Percentiles rank a stretch among this genome's conserved stretches.
Evolutionary conservation across 2,888 invertebrate species (phyloP).

Genomic region (Protodeltote pygarga): DNA sequence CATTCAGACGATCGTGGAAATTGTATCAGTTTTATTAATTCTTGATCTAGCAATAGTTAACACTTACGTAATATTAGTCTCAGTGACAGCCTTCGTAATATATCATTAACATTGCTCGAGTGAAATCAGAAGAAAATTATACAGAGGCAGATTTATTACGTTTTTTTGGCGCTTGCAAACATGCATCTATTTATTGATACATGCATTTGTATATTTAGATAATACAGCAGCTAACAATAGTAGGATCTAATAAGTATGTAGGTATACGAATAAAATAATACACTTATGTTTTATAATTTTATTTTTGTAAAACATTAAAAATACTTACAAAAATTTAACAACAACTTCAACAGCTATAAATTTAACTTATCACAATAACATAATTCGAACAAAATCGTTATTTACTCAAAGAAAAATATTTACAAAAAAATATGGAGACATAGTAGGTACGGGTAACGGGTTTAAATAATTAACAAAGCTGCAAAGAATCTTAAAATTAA

Average conservation of each 20-base stretch:
- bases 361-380: conserved; percentile 63
- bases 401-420: conserved; percentile 41
- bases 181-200: conserved; percentile 8
- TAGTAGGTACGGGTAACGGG: conserved; percentile 11
- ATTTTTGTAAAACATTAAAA: conserved; percentile 46
- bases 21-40: conserved; percentile 17
- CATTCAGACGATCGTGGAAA: conserved; percentile 7
- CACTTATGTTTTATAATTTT: conserved; percentile 23
- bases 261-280: conserved; percentile 22
- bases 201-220: conserved; percentile 5
- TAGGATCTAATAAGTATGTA: too few relatives aligned
- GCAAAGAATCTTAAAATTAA: conserved; percentile 24
- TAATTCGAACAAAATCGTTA: conserved; percentile 38
- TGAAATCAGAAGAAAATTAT: conserved; percentile 63
- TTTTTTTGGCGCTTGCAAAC: conserved; percentile 37
- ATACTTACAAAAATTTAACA: conserved; percentile 46
- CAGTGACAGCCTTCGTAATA: conserved; percentile 48
- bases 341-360: conserved; percentile 48
- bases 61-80: conserved; percentile 43
- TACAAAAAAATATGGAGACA: conserved; percentile 47
- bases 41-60: conserved; percentile 15
- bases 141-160: conserved; percentile 39
- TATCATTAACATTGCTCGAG: conserved; percentile 61
- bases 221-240: too few relatives aligned
- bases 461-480: conserved; percentile 36